phyloP scores from a whole-genome alignment of 2,797 vertebrate genomes.

The Novumbra hubbsi region DNA sequence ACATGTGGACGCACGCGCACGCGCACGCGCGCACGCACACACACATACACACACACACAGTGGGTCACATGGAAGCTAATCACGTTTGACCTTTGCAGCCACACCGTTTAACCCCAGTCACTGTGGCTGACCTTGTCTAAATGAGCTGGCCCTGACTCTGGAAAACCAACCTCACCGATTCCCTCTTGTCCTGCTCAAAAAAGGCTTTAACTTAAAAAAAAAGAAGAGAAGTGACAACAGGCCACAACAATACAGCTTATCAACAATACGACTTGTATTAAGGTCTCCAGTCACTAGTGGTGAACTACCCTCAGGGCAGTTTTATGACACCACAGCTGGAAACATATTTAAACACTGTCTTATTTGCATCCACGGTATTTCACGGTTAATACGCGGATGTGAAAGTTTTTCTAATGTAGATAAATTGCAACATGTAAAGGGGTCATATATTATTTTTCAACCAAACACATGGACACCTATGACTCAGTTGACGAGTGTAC shows the following conservation, averaged over 20 bases:
- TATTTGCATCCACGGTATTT: not conserved
- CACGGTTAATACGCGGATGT: not conserved
- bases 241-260: not conserved
- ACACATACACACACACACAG: constrained; percentile 13
- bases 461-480: not conserved
- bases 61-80: constrained; percentile 70
- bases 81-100: constrained; percentile 64
- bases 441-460: not conserved
- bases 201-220: not conserved
- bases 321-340: not conserved
- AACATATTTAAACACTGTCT: not conserved
- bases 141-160: constrained; percentile 42
- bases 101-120: constrained; percentile 66
- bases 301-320: not conserved
- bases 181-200: not conserved
- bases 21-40: constrained; percentile 1
- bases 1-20: constrained; percentile 15
- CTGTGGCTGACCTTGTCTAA: constrained; percentile 62
- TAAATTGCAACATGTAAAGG: not conserved
- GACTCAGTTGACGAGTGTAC: not conserved
- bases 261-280: too few relatives aligned
- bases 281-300: not conserved
- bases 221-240: not conserved
- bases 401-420: too few relatives aligned
- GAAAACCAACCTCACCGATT: not conserved